phyloP scores from a whole-genome alignment of 2,113 vertebrate species.

The Odontesthes bonariensis region DNA sequence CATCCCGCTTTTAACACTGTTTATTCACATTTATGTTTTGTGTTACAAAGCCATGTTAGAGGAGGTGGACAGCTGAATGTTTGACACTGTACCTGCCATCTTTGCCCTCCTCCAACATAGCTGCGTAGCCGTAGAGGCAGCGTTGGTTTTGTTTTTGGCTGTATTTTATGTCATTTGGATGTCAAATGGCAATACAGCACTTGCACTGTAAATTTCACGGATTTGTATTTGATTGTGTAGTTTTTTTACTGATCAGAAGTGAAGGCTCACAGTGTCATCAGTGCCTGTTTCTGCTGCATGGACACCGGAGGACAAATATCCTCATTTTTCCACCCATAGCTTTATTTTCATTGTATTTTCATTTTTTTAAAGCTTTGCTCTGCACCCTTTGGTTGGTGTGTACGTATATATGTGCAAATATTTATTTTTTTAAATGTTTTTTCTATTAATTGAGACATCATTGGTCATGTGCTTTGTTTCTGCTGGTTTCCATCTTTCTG shows the following conservation, averaged over 20 bases:
- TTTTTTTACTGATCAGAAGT: slow-evolving; percentile 13
- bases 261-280: slow-evolving; percentile 17
- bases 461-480: slow-evolving; percentile 50
- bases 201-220: not conserved
- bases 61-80: slow-evolving; percentile 22
- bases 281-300: slow-evolving; percentile 69
- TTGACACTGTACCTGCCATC: not conserved
- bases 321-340: slow-evolving; percentile 24
- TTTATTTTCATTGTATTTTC: not conserved
- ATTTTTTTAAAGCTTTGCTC: slow-evolving; percentile 32
- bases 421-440: too few relatives aligned
- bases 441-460: not conserved
- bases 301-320: slow-evolving; percentile 32
- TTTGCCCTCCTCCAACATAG: slow-evolving; percentile 50
- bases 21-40: slow-evolving; percentile 12
- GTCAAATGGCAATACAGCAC: not conserved
- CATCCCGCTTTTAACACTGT: slow-evolving; percentile 32
- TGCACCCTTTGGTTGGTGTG: slow-evolving; percentile 45
- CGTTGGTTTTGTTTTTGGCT: slow-evolving; percentile 26
- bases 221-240: slow-evolving; percentile 4
- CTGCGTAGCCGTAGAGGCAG: slow-evolving; percentile 26
- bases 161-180: slow-evolving; percentile 18
- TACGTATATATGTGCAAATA: slow-evolving; percentile 22
- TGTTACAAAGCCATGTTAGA: slow-evolving; percentile 40
- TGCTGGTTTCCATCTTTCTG: slow-evolving; percentile 38